Evolutionary conservation across 2,888 invertebrate genomes (phyloP).

Genomic region (Aphrophora alni): DNA sequence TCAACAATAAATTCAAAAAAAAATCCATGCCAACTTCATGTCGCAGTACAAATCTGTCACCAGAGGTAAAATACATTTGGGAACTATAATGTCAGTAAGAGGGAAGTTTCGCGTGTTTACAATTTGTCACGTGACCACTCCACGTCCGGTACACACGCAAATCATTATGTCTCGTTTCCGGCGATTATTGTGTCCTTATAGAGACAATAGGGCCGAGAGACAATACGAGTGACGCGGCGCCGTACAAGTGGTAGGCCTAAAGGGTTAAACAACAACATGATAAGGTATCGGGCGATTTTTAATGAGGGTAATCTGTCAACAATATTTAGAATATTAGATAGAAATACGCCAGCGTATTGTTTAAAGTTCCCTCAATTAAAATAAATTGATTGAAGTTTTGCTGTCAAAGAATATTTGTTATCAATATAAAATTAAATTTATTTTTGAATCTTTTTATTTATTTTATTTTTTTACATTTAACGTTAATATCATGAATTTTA

Average conservation of each 20-base stretch:
- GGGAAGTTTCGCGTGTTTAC: constrained; percentile 1
- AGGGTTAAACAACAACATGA: not conserved
- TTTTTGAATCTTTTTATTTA: too few relatives aligned
- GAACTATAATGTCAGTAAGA: not conserved
- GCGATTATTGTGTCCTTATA: constrained; percentile 6
- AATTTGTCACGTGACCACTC: not conserved
- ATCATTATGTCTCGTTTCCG: constrained; percentile 4
- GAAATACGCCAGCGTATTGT: too few relatives aligned
- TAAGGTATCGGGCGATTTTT: too few relatives aligned
- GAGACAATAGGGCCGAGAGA: not conserved
- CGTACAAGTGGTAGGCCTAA: not conserved
- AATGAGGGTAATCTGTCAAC: too few relatives aligned
- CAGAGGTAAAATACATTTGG: not conserved
- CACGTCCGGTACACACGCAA: not conserved
- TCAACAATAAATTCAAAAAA: not conserved
- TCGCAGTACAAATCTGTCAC: not conserved
- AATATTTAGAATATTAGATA: too few relatives aligned
- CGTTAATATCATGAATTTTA: too few relatives aligned
- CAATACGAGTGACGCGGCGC: not conserved
- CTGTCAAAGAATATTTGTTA: too few relatives aligned
- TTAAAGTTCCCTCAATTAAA: too few relatives aligned
- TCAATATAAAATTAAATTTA: too few relatives aligned
- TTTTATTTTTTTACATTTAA: too few relatives aligned
- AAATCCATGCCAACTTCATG: not conserved
- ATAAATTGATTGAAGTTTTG: too few relatives aligned